Conservation (phyloP, 2,797 vertebrate species). For the Phyllotis vaccarum region DNA sequence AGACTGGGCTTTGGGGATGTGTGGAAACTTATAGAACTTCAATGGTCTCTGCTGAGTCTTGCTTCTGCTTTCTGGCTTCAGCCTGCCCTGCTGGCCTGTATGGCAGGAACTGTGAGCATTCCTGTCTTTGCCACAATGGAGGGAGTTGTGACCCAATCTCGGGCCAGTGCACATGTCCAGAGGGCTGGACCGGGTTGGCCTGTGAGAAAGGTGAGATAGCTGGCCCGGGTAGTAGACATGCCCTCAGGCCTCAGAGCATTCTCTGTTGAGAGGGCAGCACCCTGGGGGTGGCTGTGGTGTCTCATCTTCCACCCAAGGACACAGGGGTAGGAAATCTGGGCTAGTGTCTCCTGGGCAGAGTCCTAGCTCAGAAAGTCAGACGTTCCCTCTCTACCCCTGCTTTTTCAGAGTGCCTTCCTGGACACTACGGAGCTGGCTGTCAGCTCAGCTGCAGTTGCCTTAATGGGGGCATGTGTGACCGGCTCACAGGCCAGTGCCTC, state of each 20-base stretch:
- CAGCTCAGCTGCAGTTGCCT: conserved; percentile 90
- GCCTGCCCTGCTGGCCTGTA: conserved; percentile 92
- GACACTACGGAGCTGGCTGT: conserved; percentile 89
- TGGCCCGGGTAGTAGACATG: rapidly evolving
- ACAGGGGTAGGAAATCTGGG: rapidly evolving
- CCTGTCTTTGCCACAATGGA: conserved; percentile 93
- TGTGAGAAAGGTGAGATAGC: conserved; percentile 93
- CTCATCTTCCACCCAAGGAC: not conserved
- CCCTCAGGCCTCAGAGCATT: not conserved
- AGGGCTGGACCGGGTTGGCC: conserved; percentile 93
- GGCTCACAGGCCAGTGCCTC: conserved; percentile 88
- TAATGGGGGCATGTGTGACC: conserved; percentile 91
- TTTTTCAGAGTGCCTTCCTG: conserved; percentile 89
- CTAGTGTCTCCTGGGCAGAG: not conserved
- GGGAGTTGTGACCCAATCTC: conserved; percentile 90
- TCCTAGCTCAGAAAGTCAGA: not conserved
- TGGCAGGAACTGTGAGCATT: conserved; percentile 90
- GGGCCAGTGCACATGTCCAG: conserved; percentile 90
- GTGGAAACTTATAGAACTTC: not conserved
- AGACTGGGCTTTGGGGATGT: not conserved
- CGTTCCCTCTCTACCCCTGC: rapidly evolving
- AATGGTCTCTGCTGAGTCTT: too few species aligned
- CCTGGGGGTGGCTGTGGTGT: not conserved
- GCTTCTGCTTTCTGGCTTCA: conserved; percentile 75
- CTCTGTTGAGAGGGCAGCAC: rapidly evolving